phyloP scores from a whole-genome alignment of 2,797 vertebrate genomes.

The Chlorospingus semifuscus region DNA sequence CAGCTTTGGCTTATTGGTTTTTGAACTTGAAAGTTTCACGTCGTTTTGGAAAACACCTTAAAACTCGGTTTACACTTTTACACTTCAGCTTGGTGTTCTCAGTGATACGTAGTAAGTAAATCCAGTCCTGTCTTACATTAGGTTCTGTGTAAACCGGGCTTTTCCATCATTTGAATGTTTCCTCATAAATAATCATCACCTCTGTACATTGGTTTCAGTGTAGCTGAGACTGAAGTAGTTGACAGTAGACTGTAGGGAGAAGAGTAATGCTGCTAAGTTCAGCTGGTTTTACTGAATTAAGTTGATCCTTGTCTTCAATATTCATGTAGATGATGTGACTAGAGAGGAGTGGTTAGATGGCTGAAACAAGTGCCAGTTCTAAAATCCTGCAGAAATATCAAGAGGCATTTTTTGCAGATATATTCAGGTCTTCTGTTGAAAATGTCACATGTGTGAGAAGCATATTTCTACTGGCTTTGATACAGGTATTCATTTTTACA shows the following conservation, averaged over 20 bases:
- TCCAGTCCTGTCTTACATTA: not conserved
- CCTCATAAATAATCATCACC: not conserved
- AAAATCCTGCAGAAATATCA: not conserved
- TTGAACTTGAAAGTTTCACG: not conserved
- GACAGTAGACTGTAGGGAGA: not conserved
- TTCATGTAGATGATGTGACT: not conserved
- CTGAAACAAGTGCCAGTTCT: not conserved
- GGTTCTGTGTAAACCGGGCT: not conserved
- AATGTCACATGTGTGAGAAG: not conserved
- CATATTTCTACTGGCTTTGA: not conserved
- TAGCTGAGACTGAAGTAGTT: not conserved
- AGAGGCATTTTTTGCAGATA: not conserved
- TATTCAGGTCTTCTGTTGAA: not conserved
- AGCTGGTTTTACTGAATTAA: not conserved
- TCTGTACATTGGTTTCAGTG: not conserved
- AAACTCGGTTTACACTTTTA: not conserved
- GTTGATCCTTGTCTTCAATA: not conserved
- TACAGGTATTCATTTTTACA: not conserved
- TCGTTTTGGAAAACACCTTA: not conserved
- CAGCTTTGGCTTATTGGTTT: not conserved
- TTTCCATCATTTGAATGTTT: not conserved
- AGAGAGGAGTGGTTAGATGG: not conserved
- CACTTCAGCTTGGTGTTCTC: not conserved
- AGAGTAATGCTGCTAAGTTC: not conserved
- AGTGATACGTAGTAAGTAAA: not conserved